A percentile compares a stretch with the other conserved stretches of the same genome.
These are phyloP conservation scores for Nebria brevicollis DNA, from an alignment of 2,888 invertebrate species.

Conservation along the genomic window DNA sequence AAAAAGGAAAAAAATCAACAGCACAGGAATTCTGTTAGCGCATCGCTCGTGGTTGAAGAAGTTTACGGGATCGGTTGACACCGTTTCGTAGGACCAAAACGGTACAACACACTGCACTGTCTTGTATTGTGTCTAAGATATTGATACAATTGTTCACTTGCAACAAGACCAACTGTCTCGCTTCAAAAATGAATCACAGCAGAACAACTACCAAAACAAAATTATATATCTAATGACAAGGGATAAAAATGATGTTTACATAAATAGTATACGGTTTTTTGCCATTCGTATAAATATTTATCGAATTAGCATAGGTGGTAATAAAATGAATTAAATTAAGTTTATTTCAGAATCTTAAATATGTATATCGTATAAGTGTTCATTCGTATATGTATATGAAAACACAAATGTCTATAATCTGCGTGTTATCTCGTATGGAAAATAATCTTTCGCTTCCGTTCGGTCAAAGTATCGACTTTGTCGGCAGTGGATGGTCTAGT, in stretches of 20 bases:
- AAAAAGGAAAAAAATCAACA: not conserved
- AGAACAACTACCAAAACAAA: not conserved
- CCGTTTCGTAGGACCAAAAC: conserved; percentile 4
- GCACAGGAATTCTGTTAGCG: conserved; percentile 5
- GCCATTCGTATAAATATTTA: too few species aligned
- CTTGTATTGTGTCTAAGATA: not conserved
- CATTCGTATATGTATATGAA: not conserved
- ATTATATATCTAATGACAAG: too few species aligned
- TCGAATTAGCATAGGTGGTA: too few species aligned
- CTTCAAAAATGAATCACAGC: not conserved
- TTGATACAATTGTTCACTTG: not conserved
- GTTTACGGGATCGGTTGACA: conserved; percentile 6
- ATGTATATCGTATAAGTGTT: too few species aligned
- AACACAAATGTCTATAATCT: not conserved
- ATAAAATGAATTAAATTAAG: too few species aligned
- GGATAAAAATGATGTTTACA: too few species aligned
- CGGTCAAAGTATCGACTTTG: not conserved
- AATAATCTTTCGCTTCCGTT: not conserved
- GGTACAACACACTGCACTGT: not conserved
- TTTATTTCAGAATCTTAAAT: too few species aligned
- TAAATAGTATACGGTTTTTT: too few species aligned
- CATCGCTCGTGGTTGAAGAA: not conserved
- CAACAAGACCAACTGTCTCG: not conserved
- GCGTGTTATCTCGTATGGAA: conserved; percentile 9
- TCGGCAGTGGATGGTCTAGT: not conserved